These are phyloP conservation scores for Arrhamphus sclerolepis DNA, from an alignment of 2,797 vertebrate genomes.

Conservation along the genomic window DNA sequence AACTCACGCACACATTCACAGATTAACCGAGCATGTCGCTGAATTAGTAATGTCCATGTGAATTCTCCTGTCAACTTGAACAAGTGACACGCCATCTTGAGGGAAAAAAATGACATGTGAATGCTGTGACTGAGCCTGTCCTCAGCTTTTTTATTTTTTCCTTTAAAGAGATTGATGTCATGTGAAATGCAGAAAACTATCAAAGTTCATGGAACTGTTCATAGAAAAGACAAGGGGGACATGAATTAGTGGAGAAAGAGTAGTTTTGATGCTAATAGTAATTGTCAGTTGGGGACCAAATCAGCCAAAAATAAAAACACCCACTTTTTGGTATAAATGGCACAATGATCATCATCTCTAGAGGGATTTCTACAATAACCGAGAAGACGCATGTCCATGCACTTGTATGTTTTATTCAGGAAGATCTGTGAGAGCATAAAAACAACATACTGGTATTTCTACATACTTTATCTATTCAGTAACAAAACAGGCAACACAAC, in stretches of 20 bases:
- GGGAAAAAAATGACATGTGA: conserved; percentile 1
- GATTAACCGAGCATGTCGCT: conserved; percentile 26
- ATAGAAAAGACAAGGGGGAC: no score
- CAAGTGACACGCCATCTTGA: background rate
- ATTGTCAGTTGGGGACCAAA: no score
- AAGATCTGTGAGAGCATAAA: background rate
- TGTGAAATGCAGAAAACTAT: no score
- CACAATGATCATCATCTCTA: conserved; percentile 3
- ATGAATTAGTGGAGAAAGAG: no score
- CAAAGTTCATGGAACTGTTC: no score
- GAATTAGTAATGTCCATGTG: conserved; percentile 17
- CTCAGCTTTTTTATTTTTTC: background rate
- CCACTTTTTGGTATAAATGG: background rate
- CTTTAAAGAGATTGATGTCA: no score
- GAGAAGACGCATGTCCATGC: background rate
- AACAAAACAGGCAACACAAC: background rate
- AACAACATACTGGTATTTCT: background rate
- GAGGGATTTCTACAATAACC: conserved; percentile 1
- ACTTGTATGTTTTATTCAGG: conserved; percentile 12
- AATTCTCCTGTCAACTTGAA: conserved; percentile 17
- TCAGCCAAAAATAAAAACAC: background rate
- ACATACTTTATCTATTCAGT: background rate
- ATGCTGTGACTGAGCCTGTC: background rate
- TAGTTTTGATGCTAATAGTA: no score
- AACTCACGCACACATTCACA: conserved; percentile 16